phyloP scores from a whole-genome alignment of 2,797 vertebrate genomes.

The Fundulus diaphanus region DNA sequence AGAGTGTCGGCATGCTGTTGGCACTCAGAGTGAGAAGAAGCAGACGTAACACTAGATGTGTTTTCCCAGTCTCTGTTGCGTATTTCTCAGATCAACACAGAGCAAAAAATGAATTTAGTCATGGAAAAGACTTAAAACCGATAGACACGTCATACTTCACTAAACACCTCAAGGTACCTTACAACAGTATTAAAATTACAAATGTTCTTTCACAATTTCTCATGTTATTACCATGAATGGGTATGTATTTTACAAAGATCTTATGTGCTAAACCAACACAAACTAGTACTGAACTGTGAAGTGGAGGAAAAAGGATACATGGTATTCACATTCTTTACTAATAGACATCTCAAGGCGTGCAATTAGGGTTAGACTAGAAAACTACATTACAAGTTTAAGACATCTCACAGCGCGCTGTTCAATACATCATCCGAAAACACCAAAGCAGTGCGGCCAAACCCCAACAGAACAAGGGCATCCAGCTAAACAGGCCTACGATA shows the following conservation, averaged over 20 bases:
- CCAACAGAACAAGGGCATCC: not conserved
- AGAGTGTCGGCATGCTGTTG: slow-evolving; percentile 47
- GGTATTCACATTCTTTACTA: not conserved
- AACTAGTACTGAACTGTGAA: not conserved
- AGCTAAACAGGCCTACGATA: not conserved
- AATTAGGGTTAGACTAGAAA: not conserved
- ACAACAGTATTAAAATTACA: not conserved
- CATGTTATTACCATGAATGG: too few relatives aligned
- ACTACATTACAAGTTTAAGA: not conserved
- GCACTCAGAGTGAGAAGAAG: slow-evolving; percentile 55
- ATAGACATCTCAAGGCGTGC: not conserved
- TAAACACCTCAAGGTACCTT: slow-evolving; percentile 21
- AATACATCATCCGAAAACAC: not conserved
- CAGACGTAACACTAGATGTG: slow-evolving; percentile 47
- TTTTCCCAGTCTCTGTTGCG: slow-evolving; percentile 39
- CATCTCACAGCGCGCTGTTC: not conserved
- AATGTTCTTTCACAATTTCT: not conserved
- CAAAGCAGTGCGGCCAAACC: not conserved
- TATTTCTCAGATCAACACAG: slow-evolving; percentile 37
- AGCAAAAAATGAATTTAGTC: slow-evolving; percentile 15
- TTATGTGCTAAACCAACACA: not conserved
- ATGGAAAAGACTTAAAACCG: slow-evolving; percentile 24
- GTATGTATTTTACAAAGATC: not conserved
- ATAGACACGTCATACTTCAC: slow-evolving; percentile 28
- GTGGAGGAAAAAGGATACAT: not conserved